phyloP scores from a whole-genome alignment of 1,140 invertebrate species.

The Ladona fulva region DNA sequence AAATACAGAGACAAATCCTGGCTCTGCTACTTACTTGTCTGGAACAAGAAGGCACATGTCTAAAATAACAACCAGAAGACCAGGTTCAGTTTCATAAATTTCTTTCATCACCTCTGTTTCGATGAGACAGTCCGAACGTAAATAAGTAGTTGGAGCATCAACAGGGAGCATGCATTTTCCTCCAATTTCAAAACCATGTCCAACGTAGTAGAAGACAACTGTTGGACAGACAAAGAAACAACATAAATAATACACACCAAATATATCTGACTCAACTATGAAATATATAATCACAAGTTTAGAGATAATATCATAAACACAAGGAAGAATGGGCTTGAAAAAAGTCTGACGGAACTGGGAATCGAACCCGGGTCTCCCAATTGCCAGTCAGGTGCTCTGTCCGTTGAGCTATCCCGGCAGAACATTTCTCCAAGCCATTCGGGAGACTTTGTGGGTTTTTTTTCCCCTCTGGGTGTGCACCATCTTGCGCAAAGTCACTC shows the following conservation, averaged over 20 bases:
- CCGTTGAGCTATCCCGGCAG: too few species aligned
- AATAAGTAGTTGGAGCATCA: conserved; percentile 31
- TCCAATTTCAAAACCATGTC: conserved; percentile 37
- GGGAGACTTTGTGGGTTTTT: too few species aligned
- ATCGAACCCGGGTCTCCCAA: too few species aligned
- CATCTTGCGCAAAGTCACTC: too few species aligned
- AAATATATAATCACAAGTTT: neutral
- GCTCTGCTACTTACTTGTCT: neutral
- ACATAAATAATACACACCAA: too few species aligned
- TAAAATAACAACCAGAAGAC: conserved; percentile 33
- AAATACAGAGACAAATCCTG: too few species aligned
- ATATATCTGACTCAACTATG: too few species aligned
- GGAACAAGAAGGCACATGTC: conserved; percentile 34
- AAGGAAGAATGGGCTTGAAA: too few species aligned
- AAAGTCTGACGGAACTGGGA: too few species aligned
- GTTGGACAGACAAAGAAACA: neutral
- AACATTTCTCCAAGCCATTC: too few species aligned
- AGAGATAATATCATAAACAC: neutral
- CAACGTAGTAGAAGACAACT: conserved; percentile 37
- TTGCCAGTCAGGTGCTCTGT: too few species aligned
- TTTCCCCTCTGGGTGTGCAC: too few species aligned
- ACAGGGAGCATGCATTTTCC: conserved; percentile 35
- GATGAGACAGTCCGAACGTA: conserved; percentile 32
- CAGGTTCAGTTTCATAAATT: conserved; percentile 31
- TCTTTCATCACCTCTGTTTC: conserved; percentile 33